phyloP scores from a whole-genome alignment of 2,113 vertebrate genomes.

The Eira barbara region DNA sequence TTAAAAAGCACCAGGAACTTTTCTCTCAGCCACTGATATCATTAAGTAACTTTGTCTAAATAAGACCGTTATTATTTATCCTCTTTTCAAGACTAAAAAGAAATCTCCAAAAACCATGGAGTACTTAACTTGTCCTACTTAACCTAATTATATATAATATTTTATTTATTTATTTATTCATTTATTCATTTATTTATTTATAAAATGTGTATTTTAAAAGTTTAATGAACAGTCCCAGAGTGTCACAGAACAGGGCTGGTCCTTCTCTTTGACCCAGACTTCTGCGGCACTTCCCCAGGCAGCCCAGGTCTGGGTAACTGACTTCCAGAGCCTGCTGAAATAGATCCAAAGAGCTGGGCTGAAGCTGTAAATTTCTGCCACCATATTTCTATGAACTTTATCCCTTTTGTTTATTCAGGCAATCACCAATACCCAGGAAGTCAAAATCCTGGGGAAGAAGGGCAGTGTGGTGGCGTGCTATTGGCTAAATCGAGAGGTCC shows the following conservation, averaged over 20 bases:
- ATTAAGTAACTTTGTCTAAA: slow-evolving; percentile 15
- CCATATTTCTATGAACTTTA: slow-evolving; percentile 34
- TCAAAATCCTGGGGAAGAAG: slow-evolving; percentile 36
- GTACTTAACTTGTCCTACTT: slow-evolving; percentile 13
- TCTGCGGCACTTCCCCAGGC: neutral
- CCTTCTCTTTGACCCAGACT: neutral
- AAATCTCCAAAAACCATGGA: neutral
- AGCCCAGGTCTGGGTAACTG: neutral
- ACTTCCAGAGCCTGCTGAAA: neutral
- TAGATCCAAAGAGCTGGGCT: neutral
- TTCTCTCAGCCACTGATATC: neutral
- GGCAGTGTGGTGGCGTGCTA: neutral
- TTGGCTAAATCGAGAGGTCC: neutral
- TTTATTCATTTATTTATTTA: neutral
- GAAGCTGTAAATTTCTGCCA: neutral
- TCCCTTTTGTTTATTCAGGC: slow-evolving; percentile 34
- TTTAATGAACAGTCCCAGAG: neutral
- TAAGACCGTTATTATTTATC: neutral
- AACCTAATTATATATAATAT: neutral
- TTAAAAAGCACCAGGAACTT: neutral
- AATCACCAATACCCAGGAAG: slow-evolving; percentile 21
- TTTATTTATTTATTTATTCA: neutral
- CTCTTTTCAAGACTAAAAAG: slow-evolving; percentile 13
- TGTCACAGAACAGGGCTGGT: neutral
- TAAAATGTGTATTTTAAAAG: neutral